phyloP scores from a whole-genome alignment of 2,113 vertebrate genomes.

The Entelurus aequoreus region DNA sequence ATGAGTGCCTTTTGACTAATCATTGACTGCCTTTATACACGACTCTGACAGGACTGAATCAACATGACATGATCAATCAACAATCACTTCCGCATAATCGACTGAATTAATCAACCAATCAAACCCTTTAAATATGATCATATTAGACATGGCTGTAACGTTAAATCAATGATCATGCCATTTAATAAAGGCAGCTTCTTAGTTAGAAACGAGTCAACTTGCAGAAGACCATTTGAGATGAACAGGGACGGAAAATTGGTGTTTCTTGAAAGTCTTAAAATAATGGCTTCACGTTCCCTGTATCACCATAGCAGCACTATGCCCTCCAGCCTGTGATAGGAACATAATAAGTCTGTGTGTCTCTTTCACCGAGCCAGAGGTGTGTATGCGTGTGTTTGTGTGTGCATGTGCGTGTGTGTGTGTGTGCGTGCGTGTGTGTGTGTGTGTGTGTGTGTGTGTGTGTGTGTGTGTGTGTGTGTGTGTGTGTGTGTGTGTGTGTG shows the following conservation, averaged over 20 bases:
- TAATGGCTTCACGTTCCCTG: slow-evolving; percentile 6
- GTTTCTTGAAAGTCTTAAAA: background rate
- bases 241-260: background rate
- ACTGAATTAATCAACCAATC: too few relatives aligned
- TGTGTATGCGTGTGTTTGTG: background rate
- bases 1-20: too few relatives aligned
- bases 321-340: slow-evolving; percentile 1
- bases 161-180: too few relatives aligned
- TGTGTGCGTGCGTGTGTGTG: background rate
- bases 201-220: background rate
- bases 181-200: too few relatives aligned
- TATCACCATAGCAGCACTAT: background rate
- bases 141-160: too few relatives aligned
- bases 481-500: background rate
- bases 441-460: background rate
- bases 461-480: background rate
- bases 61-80: background rate
- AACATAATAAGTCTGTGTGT: slow-evolving; percentile 2
- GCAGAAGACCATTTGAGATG: background rate
- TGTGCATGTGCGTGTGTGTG: background rate
- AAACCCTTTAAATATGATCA: too few relatives aligned
- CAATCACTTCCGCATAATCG: too few relatives aligned
- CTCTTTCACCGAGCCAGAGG: background rate
- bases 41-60: background rate
- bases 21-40: too few relatives aligned